phyloP scores from a whole-genome alignment of 23 tunicate genomes.

The Phallusia fumigata region DNA sequence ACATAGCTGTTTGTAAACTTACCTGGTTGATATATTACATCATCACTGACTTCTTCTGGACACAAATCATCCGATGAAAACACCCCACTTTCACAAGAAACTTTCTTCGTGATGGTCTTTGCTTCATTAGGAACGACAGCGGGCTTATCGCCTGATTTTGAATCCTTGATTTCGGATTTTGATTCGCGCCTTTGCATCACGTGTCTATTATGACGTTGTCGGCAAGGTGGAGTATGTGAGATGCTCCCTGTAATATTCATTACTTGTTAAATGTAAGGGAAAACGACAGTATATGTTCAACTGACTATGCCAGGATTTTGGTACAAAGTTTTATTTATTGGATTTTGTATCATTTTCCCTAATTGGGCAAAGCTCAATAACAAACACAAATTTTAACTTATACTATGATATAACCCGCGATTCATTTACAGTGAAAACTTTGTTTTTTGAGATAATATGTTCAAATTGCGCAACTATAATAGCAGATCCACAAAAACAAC shows the following conservation, averaged over 20 bases:
- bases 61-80: slow-evolving; percentile 27
- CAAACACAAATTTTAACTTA: too few relatives aligned
- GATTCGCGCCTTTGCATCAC: slow-evolving; percentile 3
- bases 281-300: too few relatives aligned
- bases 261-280: too few relatives aligned
- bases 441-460: too few relatives aligned
- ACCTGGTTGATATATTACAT: slow-evolving; percentile 20
- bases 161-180: background rate
- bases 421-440: too few relatives aligned
- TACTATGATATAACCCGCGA: too few relatives aligned
- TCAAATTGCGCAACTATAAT: too few relatives aligned
- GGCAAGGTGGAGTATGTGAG: background rate
- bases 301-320: too few relatives aligned
- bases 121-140: background rate
- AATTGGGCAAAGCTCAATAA: too few relatives aligned
- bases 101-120: background rate
- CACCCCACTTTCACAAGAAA: slow-evolving; percentile 39
- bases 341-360: too few relatives aligned
- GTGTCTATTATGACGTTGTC: slow-evolving; percentile 3
- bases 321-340: too few relatives aligned
- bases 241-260: background rate
- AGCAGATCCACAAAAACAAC: background rate
- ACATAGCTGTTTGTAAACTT: background rate
- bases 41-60: slow-evolving; percentile 8
- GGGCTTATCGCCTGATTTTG: background rate